A percentile compares a stretch with the other conserved stretches of the same genome.
Evolutionary conservation across 2,113 vertebrate genomes (phyloP).

Genomic region (Abramis brama): DNA sequence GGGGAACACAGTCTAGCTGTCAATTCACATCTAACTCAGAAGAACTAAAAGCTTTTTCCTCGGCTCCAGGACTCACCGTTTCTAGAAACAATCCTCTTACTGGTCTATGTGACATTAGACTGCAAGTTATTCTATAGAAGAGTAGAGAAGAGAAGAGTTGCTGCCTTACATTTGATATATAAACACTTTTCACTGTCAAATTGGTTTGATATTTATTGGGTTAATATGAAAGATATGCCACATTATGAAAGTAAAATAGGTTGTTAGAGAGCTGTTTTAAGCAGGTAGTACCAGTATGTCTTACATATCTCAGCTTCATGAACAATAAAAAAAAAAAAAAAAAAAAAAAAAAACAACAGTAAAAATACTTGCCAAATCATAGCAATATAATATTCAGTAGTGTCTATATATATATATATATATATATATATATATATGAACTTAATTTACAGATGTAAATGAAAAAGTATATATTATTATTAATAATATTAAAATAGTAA

Average conservation of each 20-base stretch:
- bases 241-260: not conserved
- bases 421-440: too few species aligned
- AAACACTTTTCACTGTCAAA: not conserved
- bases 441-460: not conserved
- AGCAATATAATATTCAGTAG: too few species aligned
- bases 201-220: not conserved
- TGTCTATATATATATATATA: too few species aligned
- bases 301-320: not conserved
- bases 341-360: not conserved
- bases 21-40: slow-evolving; percentile 41
- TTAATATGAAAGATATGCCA: not conserved
- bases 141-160: too few species aligned
- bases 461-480: not conserved
- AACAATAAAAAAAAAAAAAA: not conserved
- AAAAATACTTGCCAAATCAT: not conserved
- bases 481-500: not conserved
- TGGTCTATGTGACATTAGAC: not conserved
- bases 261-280: too few species aligned
- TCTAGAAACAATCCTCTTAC: not conserved
- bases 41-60: slow-evolving; percentile 6
- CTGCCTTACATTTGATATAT: not conserved
- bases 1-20: slow-evolving; percentile 68
- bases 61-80: not conserved
- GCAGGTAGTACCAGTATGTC: not conserved
- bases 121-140: too few species aligned